phyloP scores from a whole-genome alignment of 1,140 invertebrate species.

The Drosophila ananassae region DNA sequence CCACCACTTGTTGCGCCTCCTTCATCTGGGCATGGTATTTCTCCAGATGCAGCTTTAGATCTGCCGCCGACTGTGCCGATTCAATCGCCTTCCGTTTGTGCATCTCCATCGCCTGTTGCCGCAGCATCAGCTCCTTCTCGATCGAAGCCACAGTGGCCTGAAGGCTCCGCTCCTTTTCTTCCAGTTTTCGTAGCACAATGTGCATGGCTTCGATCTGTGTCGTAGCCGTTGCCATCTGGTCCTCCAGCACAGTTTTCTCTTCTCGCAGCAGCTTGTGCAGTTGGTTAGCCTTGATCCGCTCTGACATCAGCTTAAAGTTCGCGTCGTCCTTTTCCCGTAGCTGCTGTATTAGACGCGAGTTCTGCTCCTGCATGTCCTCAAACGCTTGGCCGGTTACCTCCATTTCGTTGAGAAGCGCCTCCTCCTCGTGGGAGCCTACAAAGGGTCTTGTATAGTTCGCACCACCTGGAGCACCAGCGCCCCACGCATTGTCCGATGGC shows the following conservation, averaged over 20 bases:
- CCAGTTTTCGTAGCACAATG: slow-evolving; percentile 95
- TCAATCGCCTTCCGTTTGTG: slow-evolving; percentile 99
- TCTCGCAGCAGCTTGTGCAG: slow-evolving; percentile 97
- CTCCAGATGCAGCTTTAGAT: slow-evolving; percentile 98
- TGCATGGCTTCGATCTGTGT: slow-evolving; percentile 98
- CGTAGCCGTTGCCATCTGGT: slow-evolving; percentile 91
- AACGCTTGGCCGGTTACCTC: slow-evolving; percentile 99
- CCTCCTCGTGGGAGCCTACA: slow-evolving; percentile 93
- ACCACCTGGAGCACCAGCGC: slow-evolving; percentile 53
- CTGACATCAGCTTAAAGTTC: slow-evolving; percentile 99
- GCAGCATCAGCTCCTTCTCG: slow-evolving; percentile 95
- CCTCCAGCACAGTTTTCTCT: slow-evolving; percentile 86
- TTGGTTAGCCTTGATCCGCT: slow-evolving; percentile 98
- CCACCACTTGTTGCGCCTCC: slow-evolving; percentile 97
- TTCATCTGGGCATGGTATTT: slow-evolving; percentile 98
- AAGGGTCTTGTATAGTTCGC: slow-evolving; percentile 85
- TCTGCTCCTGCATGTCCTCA: slow-evolving; percentile 99
- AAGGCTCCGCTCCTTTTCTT: slow-evolving; percentile 98
- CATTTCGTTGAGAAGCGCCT: slow-evolving; percentile 98
- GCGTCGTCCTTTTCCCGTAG: slow-evolving; percentile 99
- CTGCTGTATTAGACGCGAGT: slow-evolving; percentile 97
- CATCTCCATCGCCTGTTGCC: slow-evolving; percentile 98
- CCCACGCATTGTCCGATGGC: slow-evolving; percentile 88
- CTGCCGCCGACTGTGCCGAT: slow-evolving; percentile 97
- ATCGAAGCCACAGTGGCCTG: slow-evolving; percentile 96